Evolutionary conservation across 2,797 vertebrate genomes (phyloP).

Genomic region (Ctenopoma multispine): DNA sequence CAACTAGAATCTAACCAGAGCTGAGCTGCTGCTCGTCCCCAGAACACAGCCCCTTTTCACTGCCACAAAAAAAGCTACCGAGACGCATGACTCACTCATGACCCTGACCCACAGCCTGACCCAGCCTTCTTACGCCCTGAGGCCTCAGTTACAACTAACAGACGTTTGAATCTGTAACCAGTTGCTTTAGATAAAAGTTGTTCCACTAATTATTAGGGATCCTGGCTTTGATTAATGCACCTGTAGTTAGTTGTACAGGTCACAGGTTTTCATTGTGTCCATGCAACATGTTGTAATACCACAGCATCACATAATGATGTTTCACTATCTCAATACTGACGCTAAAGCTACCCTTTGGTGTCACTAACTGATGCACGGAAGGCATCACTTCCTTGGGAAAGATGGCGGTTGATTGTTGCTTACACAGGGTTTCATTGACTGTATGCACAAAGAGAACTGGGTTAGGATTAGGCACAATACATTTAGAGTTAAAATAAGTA

Average conservation of each 20-base stretch:
- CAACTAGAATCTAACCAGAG: slow-evolving; percentile 34
- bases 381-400: no score
- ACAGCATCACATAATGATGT: no score
- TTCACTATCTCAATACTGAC: no score
- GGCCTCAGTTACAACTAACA: slow-evolving; percentile 69
- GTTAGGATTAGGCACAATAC: no score
- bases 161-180: slow-evolving; percentile 69
- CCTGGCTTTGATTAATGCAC: slow-evolving; percentile 67
- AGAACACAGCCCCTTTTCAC: slow-evolving; percentile 77
- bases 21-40: slow-evolving; percentile 37
- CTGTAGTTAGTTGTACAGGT: slow-evolving; percentile 53
- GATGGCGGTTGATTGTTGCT: no score
- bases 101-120: slow-evolving; percentile 76
- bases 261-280: slow-evolving; percentile 21
- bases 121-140: slow-evolving; percentile 56
- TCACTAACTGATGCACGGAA: no score
- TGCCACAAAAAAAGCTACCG: slow-evolving; percentile 69
- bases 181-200: slow-evolving; percentile 75
- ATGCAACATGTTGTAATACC: background rate
- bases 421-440: no score
- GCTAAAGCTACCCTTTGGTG: no score
- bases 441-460: no score
- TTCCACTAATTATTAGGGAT: slow-evolving; percentile 75
- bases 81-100: slow-evolving; percentile 70
- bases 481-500: no score